Conservation (phyloP, 2,888 invertebrate species). For the Hemicrepidius hirtus region DNA sequence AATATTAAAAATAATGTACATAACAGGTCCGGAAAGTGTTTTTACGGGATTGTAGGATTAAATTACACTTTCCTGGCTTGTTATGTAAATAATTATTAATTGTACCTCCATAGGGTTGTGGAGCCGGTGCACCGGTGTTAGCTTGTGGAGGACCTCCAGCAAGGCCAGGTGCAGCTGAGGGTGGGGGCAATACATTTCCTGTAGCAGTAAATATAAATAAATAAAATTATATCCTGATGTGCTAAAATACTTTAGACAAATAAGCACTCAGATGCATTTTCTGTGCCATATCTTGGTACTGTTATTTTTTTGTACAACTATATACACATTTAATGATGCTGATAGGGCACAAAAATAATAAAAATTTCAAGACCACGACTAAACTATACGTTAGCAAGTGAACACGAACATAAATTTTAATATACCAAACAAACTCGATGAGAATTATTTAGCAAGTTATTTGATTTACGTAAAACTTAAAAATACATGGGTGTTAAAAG, state of each 20-base stretch:
- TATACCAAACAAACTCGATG: slow-evolving; percentile 26
- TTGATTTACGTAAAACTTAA: slow-evolving; percentile 7
- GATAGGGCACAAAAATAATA: slow-evolving; percentile 52
- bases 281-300: slow-evolving; percentile 47
- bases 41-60: too few relatives aligned
- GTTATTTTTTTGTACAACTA: slow-evolving; percentile 40
- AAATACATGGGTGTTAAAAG: slow-evolving; percentile 23
- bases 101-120: slow-evolving; percentile 72
- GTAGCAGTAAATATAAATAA: slow-evolving; percentile 60
- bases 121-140: slow-evolving; percentile 68
- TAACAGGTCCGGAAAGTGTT: too few relatives aligned
- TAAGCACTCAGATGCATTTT: slow-evolving; percentile 51
- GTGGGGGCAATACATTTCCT: slow-evolving; percentile 74
- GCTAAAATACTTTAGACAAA: slow-evolving; percentile 41
- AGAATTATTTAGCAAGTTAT: slow-evolving; percentile 10
- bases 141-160: slow-evolving; percentile 80
- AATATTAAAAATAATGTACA: too few relatives aligned
- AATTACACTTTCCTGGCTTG: too few relatives aligned
- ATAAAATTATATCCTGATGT: slow-evolving; percentile 1
- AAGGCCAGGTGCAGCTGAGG: slow-evolving; percentile 77
- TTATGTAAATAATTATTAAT: neutral
- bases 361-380: slow-evolving; percentile 45
- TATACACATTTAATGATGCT: slow-evolving; percentile 45
- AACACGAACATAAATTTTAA: slow-evolving; percentile 36
- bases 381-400: slow-evolving; percentile 47